Percentiles rank a stretch among this genome's conserved stretches.
phyloP scores from a whole-genome alignment of 2,797 vertebrate genomes.

The Chaetodon trifasciatus region DNA sequence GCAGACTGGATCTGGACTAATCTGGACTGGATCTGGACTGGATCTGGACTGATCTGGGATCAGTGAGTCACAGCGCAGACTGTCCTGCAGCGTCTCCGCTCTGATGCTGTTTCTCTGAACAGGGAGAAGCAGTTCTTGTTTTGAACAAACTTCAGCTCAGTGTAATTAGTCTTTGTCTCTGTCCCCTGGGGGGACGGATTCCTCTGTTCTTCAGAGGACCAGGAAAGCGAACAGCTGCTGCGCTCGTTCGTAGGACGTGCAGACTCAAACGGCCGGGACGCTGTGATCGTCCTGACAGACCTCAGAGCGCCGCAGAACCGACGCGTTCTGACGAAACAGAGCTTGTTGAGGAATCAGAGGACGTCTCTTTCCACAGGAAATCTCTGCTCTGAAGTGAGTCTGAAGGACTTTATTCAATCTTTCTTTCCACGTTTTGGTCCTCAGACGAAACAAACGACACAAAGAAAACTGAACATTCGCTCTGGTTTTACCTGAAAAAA shows the following conservation, averaged over 20 bases:
- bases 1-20: too few species aligned
- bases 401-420: too few species aligned
- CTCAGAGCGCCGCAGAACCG: neutral
- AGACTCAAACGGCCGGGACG: constrained; percentile 3
- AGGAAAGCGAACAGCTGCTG: too few species aligned
- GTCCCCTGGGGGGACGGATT: neutral
- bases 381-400: too few species aligned
- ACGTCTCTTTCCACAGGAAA: too few species aligned
- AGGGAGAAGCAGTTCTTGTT: neutral
- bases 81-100: neutral
- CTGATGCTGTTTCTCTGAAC: neutral
- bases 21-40: too few species aligned
- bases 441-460: too few species aligned
- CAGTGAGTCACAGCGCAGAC: neutral
- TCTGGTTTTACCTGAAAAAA: too few species aligned
- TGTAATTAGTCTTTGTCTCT: neutral
- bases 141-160: neutral
- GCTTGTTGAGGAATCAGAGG: too few species aligned
- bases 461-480: too few species aligned
- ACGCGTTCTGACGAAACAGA: too few species aligned
- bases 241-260: neutral
- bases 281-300: neutral
- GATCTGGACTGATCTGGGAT: neutral
- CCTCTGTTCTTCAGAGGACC: constrained; percentile 13
- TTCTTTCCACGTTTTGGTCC: too few species aligned